A percentile compares a stretch with the other conserved stretches of the same genome.
phyloP scores from a whole-genome alignment of 30 jellyfish, hydroid and myxozoan genomes.

The Aurelia sp. region DNA sequence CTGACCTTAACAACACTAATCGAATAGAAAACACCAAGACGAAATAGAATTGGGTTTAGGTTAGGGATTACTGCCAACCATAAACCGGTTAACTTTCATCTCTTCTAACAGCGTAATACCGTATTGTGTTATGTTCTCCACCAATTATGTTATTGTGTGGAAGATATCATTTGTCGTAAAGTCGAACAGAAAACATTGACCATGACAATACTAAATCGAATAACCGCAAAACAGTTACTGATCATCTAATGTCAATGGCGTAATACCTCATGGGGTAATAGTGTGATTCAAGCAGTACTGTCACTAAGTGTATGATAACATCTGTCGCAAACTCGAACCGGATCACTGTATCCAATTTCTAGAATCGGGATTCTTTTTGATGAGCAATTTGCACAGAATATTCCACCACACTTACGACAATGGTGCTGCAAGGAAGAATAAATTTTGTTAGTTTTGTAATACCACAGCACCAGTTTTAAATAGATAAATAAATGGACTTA shows the following conservation, averaged over 20 bases:
- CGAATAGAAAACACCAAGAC: constrained; percentile 14
- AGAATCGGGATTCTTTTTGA: constrained; percentile 86
- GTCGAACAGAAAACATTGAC: not conserved
- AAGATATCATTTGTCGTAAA: constrained; percentile 88
- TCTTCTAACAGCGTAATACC: no score
- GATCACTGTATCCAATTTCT: constrained; percentile 97
- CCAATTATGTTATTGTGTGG: constrained; percentile 68
- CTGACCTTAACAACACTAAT: constrained; percentile 88
- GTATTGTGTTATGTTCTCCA: not conserved
- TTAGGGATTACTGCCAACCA: no score
- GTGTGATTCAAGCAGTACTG: constrained; percentile 19
- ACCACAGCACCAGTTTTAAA: no score
- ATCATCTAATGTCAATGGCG: no score
- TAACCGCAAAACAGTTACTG: no score
- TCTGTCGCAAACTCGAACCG: constrained; percentile 97
- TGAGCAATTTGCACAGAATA: constrained; percentile 90
- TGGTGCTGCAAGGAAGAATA: constrained; percentile 78
- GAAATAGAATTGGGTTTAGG: no score
- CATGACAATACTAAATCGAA: no score
- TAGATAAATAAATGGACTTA: no score
- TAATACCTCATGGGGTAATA: not conserved
- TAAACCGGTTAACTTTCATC: no score
- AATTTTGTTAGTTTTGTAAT: not conserved
- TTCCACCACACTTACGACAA: constrained; percentile 98
- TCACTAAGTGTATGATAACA: constrained; percentile 91